Evolutionary conservation across 53 echinoderm and acorn worm species (phyloP).

Genomic region (Arbacia lixula): DNA sequence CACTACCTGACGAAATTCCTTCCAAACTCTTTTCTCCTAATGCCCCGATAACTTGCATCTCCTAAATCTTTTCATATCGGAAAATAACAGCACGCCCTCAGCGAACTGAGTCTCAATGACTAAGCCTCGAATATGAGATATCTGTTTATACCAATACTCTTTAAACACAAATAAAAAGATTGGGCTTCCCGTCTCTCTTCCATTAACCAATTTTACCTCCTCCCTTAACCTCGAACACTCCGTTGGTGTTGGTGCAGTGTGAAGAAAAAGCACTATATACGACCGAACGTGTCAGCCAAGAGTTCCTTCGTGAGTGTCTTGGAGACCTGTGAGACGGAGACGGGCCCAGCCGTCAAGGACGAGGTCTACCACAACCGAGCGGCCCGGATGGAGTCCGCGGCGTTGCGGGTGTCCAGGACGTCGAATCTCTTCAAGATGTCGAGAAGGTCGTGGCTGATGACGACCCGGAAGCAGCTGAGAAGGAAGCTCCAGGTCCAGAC

Average conservation of each 20-base stretch:
- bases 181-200: too few species aligned
- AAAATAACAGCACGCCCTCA: too few species aligned
- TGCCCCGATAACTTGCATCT: too few species aligned
- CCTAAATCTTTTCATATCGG: too few species aligned
- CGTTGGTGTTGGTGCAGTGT: constrained; percentile 3
- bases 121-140: too few species aligned
- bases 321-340: not conserved
- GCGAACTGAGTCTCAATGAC: too few species aligned
- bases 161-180: too few species aligned
- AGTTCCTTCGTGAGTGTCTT: constrained; percentile 33
- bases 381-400: constrained; percentile 45
- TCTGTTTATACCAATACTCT: too few species aligned
- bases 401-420: constrained; percentile 34
- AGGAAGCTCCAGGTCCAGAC: constrained; percentile 54
- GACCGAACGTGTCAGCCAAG: constrained; percentile 20
- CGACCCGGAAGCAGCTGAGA: constrained; percentile 45
- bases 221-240: too few species aligned
- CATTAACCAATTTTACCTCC: too few species aligned
- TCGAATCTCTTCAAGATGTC: constrained; percentile 60
- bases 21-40: too few species aligned
- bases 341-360: constrained; percentile 1
- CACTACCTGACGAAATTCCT: too few species aligned
- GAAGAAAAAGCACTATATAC: constrained; percentile 18
- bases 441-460: constrained; percentile 51
- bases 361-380: constrained; percentile 53